These are phyloP conservation scores for Ischnus inquisitorius DNA, from an alignment of 2,888 invertebrate species.

Conservation along the genomic window DNA sequence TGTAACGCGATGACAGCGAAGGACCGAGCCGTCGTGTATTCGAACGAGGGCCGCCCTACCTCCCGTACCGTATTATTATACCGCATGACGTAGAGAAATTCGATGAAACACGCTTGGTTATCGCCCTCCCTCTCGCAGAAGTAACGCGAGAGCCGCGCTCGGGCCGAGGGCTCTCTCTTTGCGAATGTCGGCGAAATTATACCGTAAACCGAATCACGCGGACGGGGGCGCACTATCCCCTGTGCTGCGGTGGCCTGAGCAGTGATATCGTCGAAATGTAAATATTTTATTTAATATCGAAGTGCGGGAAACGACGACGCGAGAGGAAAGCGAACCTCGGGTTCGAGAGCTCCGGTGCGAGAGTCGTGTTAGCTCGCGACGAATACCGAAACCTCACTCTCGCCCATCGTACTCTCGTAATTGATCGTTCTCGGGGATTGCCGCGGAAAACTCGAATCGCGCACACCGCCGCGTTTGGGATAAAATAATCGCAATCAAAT, in stretches of 20 bases:
- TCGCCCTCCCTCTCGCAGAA: constrained; percentile 17
- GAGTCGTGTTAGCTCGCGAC: neutral
- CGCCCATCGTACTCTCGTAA: constrained; percentile 6
- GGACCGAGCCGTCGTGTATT: neutral
- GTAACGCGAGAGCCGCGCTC: neutral
- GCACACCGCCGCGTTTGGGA: neutral
- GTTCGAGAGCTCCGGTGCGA: neutral
- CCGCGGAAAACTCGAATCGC: constrained; percentile 7
- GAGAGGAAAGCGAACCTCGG: neutral
- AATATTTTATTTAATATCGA: constrained; percentile 51
- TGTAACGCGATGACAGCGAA: constrained; percentile 41
- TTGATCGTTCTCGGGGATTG: neutral
- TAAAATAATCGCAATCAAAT: constrained; percentile 15
- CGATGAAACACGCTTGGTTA: constrained; percentile 30
- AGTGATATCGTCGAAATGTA: constrained; percentile 47
- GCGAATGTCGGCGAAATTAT: constrained; percentile 35
- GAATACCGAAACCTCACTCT: neutral
- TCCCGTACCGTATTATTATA: constrained; percentile 2
- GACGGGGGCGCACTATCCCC: neutral
- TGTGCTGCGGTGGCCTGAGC: constrained; percentile 14
- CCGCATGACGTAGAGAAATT: constrained; percentile 31
- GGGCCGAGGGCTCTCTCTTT: neutral
- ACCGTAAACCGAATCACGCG: constrained; percentile 45
- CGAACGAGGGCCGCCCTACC: neutral
- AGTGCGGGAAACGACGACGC: neutral